Conservation (phyloP, 2,113 vertebrate genomes). For the Perca schrenkii region DNA sequence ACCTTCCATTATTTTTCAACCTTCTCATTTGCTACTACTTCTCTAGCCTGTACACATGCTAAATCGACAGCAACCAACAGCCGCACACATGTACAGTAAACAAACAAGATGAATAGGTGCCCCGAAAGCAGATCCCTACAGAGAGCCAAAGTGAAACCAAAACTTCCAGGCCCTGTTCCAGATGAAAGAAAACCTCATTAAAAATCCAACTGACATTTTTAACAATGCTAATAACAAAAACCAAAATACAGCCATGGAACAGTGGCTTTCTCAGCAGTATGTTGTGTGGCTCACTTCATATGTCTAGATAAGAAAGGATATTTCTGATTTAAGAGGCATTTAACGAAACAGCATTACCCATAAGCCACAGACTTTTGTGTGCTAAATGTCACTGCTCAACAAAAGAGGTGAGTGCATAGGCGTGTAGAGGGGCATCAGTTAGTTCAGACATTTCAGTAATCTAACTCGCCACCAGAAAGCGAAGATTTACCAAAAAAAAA, state of each 20-base stretch:
- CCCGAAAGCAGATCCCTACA: neutral
- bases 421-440: neutral
- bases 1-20: conserved; percentile 1
- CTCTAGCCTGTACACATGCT: neutral
- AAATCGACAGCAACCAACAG: neutral
- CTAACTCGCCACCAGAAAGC: neutral
- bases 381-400: neutral
- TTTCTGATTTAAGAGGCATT: neutral
- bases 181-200: neutral
- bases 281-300: neutral
- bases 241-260: too few species aligned
- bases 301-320: neutral
- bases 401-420: neutral
- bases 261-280: neutral
- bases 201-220: neutral
- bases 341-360: neutral
- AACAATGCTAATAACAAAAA: neutral
- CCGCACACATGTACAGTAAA: neutral
- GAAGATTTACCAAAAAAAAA: conserved; percentile 14
- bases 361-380: neutral
- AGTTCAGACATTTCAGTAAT: neutral
- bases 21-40: neutral
- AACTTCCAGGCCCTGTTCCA: neutral
- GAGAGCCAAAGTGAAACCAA: neutral
- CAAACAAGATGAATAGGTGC: neutral